Evolutionary conservation across 2,888 invertebrate species (phyloP), one percentile per base, ranked within the genome.

Genomic region (Drosophila histrio): DNA sequence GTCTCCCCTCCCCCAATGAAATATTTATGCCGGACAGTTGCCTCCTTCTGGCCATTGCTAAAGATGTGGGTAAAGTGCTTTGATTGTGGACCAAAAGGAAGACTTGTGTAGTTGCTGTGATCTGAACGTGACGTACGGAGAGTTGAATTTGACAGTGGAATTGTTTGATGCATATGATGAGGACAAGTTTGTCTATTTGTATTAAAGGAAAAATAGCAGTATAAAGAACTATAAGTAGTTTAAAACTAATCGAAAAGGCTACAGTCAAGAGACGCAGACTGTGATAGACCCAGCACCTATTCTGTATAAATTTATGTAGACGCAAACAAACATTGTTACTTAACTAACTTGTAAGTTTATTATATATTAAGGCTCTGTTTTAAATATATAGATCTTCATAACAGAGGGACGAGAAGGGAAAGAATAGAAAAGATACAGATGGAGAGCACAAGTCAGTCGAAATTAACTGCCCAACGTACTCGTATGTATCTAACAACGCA

Each of bases 21-120:
- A 82, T 85, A 85, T 82, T 82, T 77, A 82, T 82, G 77, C 79
- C 64, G 79, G 79, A 66, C 75, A 69, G 46, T 60, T 52, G 65
- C 32, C 24, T 19, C n/a, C n/a, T 8, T 6, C 49, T 19, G 24
- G 7, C 46, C 17, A 30, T 39, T 19, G 36, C n/a, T 11, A 22
- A 21, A 50, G 30, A 30, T 58, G 58, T 63, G 72, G 47, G 53
- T 39, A 19, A 22, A 56, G 38, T 24, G 32, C 9, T n/a, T 46
- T 34, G 15, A 19, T 32, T 28, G 34, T 11, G 28, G 19, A 8
- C 15, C 30, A 49, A 38, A 36, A 26, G 34, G 7, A 22, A 11
- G 19, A 17, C 17, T 43, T 17, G 15, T 39, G 53, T 26, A 15
- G 8, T 15, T 34, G 34, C 34, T 15, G 2, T 19, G 26, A 26